Conservation (phyloP, 2,888 invertebrate species). For the Thymelicus acteon region DNA sequence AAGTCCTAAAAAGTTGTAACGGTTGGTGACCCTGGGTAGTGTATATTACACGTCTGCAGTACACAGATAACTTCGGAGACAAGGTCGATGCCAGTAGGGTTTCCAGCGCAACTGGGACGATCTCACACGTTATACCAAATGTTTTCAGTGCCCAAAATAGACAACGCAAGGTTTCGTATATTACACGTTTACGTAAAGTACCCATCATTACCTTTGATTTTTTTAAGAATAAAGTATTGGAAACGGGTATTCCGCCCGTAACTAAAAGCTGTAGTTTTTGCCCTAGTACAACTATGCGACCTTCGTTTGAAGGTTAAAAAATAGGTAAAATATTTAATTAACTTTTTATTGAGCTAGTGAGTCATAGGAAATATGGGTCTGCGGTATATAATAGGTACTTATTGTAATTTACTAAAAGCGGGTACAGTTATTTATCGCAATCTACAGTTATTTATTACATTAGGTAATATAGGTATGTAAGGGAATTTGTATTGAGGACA, state of each 20-base stretch:
- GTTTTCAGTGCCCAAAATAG: neutral
- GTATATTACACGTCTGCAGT: conserved; percentile 35
- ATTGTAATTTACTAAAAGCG: too few species aligned
- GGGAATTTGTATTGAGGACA: too few species aligned
- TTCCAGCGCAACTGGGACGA: conserved; percentile 38
- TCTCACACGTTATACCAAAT: neutral
- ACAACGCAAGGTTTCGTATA: neutral
- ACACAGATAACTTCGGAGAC: conserved; percentile 42
- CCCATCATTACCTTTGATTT: too few species aligned
- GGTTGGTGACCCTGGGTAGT: neutral
- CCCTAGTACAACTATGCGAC: neutral
- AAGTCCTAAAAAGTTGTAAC: neutral
- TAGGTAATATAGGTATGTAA: too few species aligned
- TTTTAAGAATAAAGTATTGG: too few species aligned
- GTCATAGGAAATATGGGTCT: neutral
- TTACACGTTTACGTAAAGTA: too few species aligned
- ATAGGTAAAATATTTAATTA: neutral
- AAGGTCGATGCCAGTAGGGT: conserved; percentile 47
- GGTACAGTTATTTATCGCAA: too few species aligned
- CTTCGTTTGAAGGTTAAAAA: neutral
- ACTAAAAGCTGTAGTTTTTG: neutral
- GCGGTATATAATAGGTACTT: too few species aligned
- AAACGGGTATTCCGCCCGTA: too few species aligned
- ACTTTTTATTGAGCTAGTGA: neutral
- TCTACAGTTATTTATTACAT: too few species aligned